Conservation (phyloP, 2,797 vertebrate genomes). For the Rhinoraja longicauda region DNA sequence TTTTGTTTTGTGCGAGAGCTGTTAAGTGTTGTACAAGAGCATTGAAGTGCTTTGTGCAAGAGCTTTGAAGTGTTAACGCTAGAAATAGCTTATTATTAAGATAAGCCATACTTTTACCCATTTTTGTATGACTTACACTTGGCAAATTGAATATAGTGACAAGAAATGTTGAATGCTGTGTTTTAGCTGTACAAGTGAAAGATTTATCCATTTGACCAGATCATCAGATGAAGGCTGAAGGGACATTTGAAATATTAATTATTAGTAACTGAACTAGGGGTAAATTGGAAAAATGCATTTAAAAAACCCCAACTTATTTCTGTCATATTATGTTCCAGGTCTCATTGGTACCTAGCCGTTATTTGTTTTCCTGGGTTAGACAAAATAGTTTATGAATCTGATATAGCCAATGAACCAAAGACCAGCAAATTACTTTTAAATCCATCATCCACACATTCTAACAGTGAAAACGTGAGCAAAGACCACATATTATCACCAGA, state of each 20-base stretch:
- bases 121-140: background rate
- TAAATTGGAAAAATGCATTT: too few species aligned
- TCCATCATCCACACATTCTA: background rate
- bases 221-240: background rate
- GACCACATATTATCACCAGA: conserved; percentile 3
- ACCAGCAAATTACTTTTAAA: background rate
- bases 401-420: background rate
- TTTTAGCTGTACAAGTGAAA: background rate
- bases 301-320: background rate
- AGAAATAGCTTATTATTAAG: background rate
- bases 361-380: conserved; percentile 89
- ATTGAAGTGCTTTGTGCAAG: too few species aligned
- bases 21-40: too few species aligned
- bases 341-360: conserved; percentile 92
- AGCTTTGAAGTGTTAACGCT: background rate
- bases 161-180: background rate
- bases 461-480: background rate
- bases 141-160: background rate
- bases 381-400: conserved; percentile 57
- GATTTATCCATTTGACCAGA: background rate
- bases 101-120: background rate
- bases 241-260: background rate
- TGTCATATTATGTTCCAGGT: conserved; percentile 54
- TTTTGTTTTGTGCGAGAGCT: background rate
- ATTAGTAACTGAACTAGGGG: background rate